Conservation (phyloP, 2,888 invertebrate species). For the Neria commutata region DNA sequence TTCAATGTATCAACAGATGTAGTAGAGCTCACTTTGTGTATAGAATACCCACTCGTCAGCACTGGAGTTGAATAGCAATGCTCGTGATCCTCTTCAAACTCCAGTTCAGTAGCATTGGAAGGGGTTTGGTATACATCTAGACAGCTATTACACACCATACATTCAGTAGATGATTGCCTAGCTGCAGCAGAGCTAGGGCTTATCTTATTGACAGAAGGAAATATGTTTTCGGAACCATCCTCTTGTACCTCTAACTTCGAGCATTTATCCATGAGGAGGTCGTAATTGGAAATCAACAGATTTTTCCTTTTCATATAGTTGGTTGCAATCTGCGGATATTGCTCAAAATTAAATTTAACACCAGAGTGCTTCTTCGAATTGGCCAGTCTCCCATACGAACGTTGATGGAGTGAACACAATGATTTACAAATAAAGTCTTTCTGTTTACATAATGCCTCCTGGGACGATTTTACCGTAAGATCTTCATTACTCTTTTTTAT, state of each 20-base stretch:
- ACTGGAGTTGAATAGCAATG: slow-evolving; percentile 26
- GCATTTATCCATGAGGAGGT: slow-evolving; percentile 55
- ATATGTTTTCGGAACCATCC: slow-evolving; percentile 33
- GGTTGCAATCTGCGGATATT: slow-evolving; percentile 75
- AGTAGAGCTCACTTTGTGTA: slow-evolving; percentile 47
- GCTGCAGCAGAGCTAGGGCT: slow-evolving; percentile 13
- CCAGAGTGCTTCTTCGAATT: slow-evolving; percentile 64
- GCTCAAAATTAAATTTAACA: slow-evolving; percentile 76
- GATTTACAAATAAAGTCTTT: slow-evolving; percentile 12
- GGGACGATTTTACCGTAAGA: slow-evolving; percentile 38
- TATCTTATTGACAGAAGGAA: neutral
- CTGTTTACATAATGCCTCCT: slow-evolving; percentile 15
- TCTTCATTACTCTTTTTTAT: slow-evolving; percentile 65
- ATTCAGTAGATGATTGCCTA: slow-evolving; percentile 63
- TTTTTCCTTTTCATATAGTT: slow-evolving; percentile 80
- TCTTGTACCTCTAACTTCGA: slow-evolving; percentile 51
- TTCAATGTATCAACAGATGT: slow-evolving; percentile 54
- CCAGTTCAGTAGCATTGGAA: slow-evolving; percentile 78
- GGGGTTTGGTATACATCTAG: slow-evolving; percentile 74
- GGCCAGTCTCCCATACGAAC: slow-evolving; percentile 38
- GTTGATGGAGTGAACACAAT: slow-evolving; percentile 53
- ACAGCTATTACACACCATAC: slow-evolving; percentile 63
- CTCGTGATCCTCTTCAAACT: slow-evolving; percentile 63
- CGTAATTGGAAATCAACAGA: slow-evolving; percentile 64
- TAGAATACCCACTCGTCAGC: slow-evolving; percentile 19